Evolutionary conservation across 2,797 vertebrate species (phyloP).

Genomic region (Molossus alvarezi): DNA sequence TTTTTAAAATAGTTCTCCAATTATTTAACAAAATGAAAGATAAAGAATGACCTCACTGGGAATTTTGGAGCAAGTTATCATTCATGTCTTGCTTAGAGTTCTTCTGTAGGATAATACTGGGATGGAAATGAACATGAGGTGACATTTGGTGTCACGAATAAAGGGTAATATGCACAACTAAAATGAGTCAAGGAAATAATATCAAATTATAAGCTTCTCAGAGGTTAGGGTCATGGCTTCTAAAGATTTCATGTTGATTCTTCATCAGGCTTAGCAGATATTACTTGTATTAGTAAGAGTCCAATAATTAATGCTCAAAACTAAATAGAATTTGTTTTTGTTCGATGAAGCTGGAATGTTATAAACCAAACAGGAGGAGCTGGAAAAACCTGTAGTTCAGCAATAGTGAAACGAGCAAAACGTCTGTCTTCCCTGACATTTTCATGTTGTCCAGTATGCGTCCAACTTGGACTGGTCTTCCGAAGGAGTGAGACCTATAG

Average conservation of each 20-base stretch:
- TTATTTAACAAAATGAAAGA: constrained; percentile 78
- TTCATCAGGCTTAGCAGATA: background rate
- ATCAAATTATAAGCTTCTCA: constrained; percentile 66
- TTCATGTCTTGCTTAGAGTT: constrained; percentile 65
- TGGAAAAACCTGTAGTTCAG: background rate
- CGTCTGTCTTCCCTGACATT: background rate
- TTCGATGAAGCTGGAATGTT: background rate
- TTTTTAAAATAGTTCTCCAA: constrained; percentile 73
- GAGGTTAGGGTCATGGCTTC: constrained; percentile 21
- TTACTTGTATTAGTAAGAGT: background rate
- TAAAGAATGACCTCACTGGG: constrained; percentile 74
- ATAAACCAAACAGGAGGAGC: background rate
- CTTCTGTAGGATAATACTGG: constrained; percentile 38
- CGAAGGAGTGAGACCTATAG: background rate
- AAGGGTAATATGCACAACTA: background rate
- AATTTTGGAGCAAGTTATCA: constrained; percentile 73
- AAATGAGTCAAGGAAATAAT: constrained; percentile 59
- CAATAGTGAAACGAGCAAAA: background rate
- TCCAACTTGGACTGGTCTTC: background rate
- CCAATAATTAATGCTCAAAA: background rate
- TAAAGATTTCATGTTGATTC: constrained; percentile 40
- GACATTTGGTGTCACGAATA: constrained; percentile 56
- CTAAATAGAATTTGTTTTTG: background rate
- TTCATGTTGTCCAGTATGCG: background rate
- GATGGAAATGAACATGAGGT: constrained; percentile 51